Evolutionary conservation across 2,888 invertebrate species (phyloP), one percentile per base, ranked within the genome.

Genomic region (Heliconius hortense): DNA sequence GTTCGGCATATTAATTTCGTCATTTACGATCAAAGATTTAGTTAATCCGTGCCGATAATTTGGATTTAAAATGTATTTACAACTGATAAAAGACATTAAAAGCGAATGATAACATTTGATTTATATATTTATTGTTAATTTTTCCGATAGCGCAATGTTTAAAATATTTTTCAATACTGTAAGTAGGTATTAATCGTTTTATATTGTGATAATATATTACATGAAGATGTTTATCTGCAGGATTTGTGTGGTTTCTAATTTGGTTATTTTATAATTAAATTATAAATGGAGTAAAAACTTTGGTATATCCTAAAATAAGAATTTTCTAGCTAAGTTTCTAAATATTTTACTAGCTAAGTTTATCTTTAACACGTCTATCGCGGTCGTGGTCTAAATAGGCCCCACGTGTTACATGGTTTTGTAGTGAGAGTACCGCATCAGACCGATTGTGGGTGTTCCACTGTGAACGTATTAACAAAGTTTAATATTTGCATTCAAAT

Each of bases 71-170:
- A 86, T 84, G 86, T 88, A 89, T 88, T 88, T 84, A 87, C 85
- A 78, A 82, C 84, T 84, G 93, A 92, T 92, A 91, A 89, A 84
- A 78, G 79, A 86, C 77, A 90, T 92, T 90, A 90, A 85, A 86
- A 82, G 75, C 73, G 89, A 93, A 89, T 92, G 91, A 93, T 94
- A 92, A 91, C 87, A 91, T 91, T 92, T 93, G 94, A 93, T 93
- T 94, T 93, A 93, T 90, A 88, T 83, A 69, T 77, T 77, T 78
- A 72, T 73, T 62, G 60, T 73, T 72, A 74, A 8, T 64, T 74
- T 66, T 66, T 35, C 53, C 43, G 78, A 78, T 78, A 76, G 72
- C 76, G 76, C 72, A 64, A 67, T 43, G 48, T 56, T 74, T 76
- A 62, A 69, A 68, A 48, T 39, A 21, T 26, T 39, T 60, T 62